A percentile compares a stretch with the other conserved stretches of the same genome.
Conservation (phyloP, 2,888 invertebrate genomes). For the Drosophila nr. medialis region DNA sequence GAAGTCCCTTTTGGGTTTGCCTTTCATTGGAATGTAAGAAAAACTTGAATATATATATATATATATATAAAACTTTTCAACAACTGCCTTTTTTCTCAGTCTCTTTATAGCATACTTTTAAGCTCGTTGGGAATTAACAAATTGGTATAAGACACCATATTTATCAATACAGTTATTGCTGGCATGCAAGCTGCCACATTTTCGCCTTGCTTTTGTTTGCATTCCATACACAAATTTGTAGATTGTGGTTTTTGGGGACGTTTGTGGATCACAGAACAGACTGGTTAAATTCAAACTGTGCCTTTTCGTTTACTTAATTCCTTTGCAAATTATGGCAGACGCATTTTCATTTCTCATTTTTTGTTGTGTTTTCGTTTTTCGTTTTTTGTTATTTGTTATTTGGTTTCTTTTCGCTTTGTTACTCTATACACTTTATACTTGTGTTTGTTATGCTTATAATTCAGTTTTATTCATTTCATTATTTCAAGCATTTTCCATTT, state of each 20-base stretch:
- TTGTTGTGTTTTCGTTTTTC: constrained; percentile 1
- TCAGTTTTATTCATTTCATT: constrained; percentile 61
- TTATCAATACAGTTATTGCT: constrained; percentile 4
- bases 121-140: not conserved
- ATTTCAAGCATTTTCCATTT: constrained; percentile 56
- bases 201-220: not conserved
- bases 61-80: constrained; percentile 17
- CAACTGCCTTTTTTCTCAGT: not conserved
- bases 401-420: constrained; percentile 22
- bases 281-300: constrained; percentile 23
- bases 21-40: constrained; percentile 12
- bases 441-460: constrained; percentile 55
- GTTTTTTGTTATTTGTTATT: not conserved
- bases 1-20: constrained; percentile 4
- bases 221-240: not conserved
- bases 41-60: constrained; percentile 5
- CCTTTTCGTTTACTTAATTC: constrained; percentile 32
- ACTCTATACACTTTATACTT: constrained; percentile 19
- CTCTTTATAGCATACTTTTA: constrained; percentile 14
- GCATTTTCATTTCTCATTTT: constrained; percentile 26
- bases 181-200: not conserved
- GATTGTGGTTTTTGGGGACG: not conserved
- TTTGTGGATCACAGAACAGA: not conserved
- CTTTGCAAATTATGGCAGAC: constrained; percentile 37
- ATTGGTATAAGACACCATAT: not conserved